Evolutionary conservation across 2,888 invertebrate species (phyloP), one percentile per base, ranked within the genome.

Genomic region (Lycia hirtaria): DNA sequence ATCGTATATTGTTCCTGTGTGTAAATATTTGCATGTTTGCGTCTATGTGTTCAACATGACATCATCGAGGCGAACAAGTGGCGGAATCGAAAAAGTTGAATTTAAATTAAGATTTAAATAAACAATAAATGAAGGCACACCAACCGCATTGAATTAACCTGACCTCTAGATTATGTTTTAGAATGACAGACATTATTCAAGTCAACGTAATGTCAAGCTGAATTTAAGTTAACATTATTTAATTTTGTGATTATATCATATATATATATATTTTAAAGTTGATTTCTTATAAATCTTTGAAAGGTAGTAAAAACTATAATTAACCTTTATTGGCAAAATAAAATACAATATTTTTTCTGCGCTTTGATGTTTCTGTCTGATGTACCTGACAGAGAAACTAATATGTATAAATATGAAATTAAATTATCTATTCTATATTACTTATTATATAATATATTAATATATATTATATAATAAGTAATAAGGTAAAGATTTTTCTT

Each of bases 11-110:
- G 32, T 47, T 12, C 38, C 14, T 22, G 22, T 55, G 20, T 43
- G 30, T 50, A 22, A 33, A 45, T 45, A 56, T 56, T 56, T 33
- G 43, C 26, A 32, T 47, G 37, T 44, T 30, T 56, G 50, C n/a
- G 32, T 20, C 30, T 22, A 28, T 41, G 33, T 41, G 22, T 48
- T 32, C 24, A 32, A 9, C 7, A 51, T 56, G 56, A 56, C 45
- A 45, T 56, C 56, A 56, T 33, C 33, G 14, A 17, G 32, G 14
- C 15, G 12, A 32, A 53, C 53, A 44, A 52, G 35, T 32, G 37
- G 30, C 12, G 22, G 30, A 22, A 38, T 52, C 7, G 44, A 52
- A 43, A 52, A 44, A n/a, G 4, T 5, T n/a, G 41, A 41, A 47
- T 47, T 20, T 32, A 28, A 43, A 28, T n/a, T 28, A 12, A 22